Percentiles rank a stretch among this genome's conserved stretches.
Conservation (phyloP, 1,140 invertebrate genomes). For the Diachasmimorpha longicaudata region DNA sequence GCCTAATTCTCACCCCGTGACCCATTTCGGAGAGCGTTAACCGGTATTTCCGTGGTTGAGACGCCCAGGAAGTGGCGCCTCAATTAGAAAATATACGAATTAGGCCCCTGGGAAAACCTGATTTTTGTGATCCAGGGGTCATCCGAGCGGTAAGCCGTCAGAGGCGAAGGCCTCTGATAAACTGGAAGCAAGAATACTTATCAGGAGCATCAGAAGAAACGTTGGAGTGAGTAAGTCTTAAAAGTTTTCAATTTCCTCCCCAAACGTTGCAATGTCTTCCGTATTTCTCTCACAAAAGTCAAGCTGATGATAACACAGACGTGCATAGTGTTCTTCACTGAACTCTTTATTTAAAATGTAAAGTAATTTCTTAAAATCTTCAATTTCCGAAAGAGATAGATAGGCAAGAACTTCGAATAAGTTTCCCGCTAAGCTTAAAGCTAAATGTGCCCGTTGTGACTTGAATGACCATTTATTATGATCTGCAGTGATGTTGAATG, state of each 20-base stretch:
- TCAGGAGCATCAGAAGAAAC: neutral
- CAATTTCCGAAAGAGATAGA: neutral
- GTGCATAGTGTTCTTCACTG: neutral
- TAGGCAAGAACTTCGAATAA: neutral
- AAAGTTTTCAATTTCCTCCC: neutral
- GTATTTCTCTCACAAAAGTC: neutral
- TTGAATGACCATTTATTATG: neutral
- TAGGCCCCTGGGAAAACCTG: too few relatives aligned
- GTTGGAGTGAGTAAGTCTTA: neutral
- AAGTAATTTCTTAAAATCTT: neutral
- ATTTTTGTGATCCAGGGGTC: too few relatives aligned
- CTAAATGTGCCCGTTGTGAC: neutral
- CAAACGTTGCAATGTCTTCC: neutral
- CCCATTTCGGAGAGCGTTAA: too few relatives aligned
- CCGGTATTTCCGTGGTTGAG: too few relatives aligned
- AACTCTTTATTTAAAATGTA: neutral
- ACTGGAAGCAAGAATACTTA: neutral
- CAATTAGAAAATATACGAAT: too few relatives aligned
- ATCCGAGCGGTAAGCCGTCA: too few relatives aligned
- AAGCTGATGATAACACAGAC: neutral
- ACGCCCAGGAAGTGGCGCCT: too few relatives aligned
- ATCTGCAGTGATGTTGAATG: neutral
- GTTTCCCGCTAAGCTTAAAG: neutral
- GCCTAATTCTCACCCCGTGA: too few relatives aligned
- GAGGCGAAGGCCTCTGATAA: neutral